phyloP scores from a whole-genome alignment of 2,888 invertebrate genomes.

The Diadromus collaris region DNA sequence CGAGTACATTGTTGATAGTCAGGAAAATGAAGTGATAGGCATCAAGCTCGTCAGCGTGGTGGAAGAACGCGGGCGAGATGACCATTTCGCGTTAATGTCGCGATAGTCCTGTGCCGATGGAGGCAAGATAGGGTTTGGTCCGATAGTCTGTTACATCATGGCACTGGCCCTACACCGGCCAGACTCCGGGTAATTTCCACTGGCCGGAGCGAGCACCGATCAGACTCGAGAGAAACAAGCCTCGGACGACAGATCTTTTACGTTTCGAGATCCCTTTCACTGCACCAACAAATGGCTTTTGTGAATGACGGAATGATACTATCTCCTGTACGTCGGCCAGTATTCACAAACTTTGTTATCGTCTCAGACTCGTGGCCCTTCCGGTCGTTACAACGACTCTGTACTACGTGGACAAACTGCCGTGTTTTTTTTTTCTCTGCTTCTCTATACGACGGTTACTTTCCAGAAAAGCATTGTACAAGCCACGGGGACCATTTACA shows the following conservation, averaged over 20 bases:
- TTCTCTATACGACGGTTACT: constrained; percentile 5
- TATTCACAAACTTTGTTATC: constrained; percentile 2
- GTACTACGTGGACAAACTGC: not conserved
- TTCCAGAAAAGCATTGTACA: not conserved
- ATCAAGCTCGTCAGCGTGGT: not conserved
- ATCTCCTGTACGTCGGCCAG: not conserved
- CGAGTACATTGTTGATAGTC: constrained; percentile 14
- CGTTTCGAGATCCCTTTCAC: constrained; percentile 53
- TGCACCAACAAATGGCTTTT: constrained; percentile 47
- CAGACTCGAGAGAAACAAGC: constrained; percentile 41
- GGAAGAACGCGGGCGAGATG: not conserved
- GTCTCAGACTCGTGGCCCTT: not conserved
- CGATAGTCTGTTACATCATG: no score
- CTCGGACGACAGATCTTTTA: constrained; percentile 42
- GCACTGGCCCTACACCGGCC: no score
- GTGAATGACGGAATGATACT: constrained; percentile 39
- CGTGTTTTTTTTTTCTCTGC: constrained; percentile 19
- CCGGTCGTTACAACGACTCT: constrained; percentile 36
- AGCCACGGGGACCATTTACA: not conserved
- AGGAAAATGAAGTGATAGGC: constrained; percentile 13
- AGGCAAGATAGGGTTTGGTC: constrained; percentile 20
- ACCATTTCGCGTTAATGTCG: constrained; percentile 2
- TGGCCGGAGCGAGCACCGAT: constrained; percentile 47
- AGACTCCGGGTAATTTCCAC: constrained; percentile 58
- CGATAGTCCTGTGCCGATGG: constrained; percentile 27